Conservation (phyloP, 1,140 invertebrate species). For the Drosophila ironensis region DNA sequence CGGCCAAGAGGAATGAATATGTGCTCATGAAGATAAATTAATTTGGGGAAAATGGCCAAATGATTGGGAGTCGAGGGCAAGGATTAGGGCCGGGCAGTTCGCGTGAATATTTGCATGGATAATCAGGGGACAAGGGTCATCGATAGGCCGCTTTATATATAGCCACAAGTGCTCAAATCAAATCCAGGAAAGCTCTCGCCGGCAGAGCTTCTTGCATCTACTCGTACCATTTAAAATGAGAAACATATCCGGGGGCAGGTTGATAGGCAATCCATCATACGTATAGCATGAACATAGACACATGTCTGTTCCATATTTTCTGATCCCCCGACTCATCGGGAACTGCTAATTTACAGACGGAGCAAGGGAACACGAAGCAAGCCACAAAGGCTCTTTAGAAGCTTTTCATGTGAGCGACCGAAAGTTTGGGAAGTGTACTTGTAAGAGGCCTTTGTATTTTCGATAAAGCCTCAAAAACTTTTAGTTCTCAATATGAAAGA, state of each 20-base stretch:
- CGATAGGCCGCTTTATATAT: constrained; percentile 48
- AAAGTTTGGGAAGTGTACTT: too few relatives aligned
- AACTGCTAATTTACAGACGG: constrained; percentile 23
- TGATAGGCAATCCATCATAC: constrained; percentile 28
- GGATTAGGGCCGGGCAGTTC: constrained; percentile 1
- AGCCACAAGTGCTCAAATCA: constrained; percentile 50
- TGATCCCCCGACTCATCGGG: too few relatives aligned
- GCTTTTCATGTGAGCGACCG: too few relatives aligned
- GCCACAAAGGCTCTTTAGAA: too few relatives aligned
- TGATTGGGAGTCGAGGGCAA: constrained; percentile 58
- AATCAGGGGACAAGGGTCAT: constrained; percentile 40
- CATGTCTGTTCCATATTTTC: too few relatives aligned
- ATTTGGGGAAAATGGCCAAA: constrained; percentile 54
- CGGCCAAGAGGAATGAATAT: neutral
- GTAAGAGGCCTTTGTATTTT: constrained; percentile 15
- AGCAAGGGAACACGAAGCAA: too few relatives aligned
- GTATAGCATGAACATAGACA: too few relatives aligned
- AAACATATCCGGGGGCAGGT: constrained; percentile 4
- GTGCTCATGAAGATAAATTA: constrained; percentile 66
- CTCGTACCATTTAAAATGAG: constrained; percentile 1
- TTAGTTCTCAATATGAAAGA: too few relatives aligned
- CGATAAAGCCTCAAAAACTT: too few relatives aligned
- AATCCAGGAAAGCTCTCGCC: too few relatives aligned
- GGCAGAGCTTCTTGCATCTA: neutral
- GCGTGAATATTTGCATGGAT: constrained; percentile 37